phyloP scores from a whole-genome alignment of 1,140 invertebrate species.

The Drosophila santomea region DNA sequence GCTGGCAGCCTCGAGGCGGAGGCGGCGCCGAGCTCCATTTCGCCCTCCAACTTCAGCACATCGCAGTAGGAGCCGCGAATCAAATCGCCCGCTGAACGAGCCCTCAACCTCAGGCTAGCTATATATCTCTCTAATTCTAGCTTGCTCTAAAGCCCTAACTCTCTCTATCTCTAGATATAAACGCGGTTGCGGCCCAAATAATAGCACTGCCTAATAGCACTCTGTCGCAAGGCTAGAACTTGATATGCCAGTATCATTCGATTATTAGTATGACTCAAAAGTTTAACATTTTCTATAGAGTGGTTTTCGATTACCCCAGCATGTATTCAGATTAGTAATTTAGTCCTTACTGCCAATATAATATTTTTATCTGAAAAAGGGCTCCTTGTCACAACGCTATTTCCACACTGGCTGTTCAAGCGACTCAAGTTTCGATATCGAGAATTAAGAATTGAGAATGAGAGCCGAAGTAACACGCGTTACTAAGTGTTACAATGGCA shows the following conservation, averaged over 20 bases:
- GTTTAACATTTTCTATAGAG: too few relatives aligned
- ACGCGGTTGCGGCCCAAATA: constrained; percentile 27
- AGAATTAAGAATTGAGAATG: neutral
- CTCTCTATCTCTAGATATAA: constrained; percentile 41
- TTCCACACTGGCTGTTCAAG: neutral
- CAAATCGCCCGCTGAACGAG: constrained; percentile 22
- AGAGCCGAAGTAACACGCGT: neutral
- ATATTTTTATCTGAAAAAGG: neutral
- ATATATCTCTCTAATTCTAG: constrained; percentile 50
- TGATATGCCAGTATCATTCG: neutral
- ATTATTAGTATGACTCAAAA: too few relatives aligned
- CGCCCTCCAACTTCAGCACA: constrained; percentile 68
- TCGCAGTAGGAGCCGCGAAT: constrained; percentile 53
- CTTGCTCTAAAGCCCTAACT: constrained; percentile 37
- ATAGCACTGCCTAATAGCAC: constrained; percentile 6
- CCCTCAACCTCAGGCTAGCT: constrained; percentile 56
- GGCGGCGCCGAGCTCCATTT: constrained; percentile 67
- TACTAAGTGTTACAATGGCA: neutral
- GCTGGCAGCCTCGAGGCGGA: constrained; percentile 50
- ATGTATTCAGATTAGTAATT: constrained; percentile 3
- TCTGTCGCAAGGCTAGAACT: neutral
- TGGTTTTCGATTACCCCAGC: neutral
- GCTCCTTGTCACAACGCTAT: neutral
- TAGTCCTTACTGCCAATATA: constrained; percentile 1
- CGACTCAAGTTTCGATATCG: neutral